Conservation (phyloP, 2,113 vertebrate species). For the Lepus europaeus region DNA sequence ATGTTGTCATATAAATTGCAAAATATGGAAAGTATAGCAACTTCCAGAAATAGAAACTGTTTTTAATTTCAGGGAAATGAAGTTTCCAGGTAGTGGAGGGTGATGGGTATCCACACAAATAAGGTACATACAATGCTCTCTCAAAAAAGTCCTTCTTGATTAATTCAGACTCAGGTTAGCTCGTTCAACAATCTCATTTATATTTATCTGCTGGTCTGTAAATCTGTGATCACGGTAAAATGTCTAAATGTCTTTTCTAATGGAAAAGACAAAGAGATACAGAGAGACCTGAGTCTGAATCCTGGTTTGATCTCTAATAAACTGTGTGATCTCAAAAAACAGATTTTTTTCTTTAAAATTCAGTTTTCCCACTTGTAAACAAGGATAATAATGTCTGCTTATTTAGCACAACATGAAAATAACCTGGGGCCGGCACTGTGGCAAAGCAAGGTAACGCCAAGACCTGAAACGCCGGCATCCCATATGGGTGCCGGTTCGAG, state of each 20-base stretch:
- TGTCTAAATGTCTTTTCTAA: not conserved
- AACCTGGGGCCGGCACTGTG: not conserved
- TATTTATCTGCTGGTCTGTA: not conserved
- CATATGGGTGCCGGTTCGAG: no score
- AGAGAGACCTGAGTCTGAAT: not conserved
- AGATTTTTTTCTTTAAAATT: conserved; percentile 1
- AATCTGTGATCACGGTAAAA: conserved; percentile 25
- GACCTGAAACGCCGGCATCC: no score
- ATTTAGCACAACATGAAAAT: not conserved
- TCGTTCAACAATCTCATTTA: not conserved
- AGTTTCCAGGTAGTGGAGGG: not conserved
- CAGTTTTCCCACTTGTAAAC: not conserved
- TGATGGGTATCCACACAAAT: not conserved
- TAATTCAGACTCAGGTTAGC: not conserved
- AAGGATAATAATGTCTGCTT: not conserved
- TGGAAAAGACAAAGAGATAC: not conserved
- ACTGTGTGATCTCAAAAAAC: not conserved
- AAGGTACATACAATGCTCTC: not conserved
- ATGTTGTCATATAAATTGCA: not conserved
- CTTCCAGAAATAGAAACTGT: not conserved
- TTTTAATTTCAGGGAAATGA: conserved; percentile 42
- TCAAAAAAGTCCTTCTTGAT: not conserved
- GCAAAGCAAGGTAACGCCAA: no score
- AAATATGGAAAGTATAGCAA: not conserved
- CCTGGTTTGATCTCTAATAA: not conserved